These are phyloP conservation scores for Amphiprion percula DNA, from an alignment of 2,113 vertebrate species.

Conservation along the genomic window DNA sequence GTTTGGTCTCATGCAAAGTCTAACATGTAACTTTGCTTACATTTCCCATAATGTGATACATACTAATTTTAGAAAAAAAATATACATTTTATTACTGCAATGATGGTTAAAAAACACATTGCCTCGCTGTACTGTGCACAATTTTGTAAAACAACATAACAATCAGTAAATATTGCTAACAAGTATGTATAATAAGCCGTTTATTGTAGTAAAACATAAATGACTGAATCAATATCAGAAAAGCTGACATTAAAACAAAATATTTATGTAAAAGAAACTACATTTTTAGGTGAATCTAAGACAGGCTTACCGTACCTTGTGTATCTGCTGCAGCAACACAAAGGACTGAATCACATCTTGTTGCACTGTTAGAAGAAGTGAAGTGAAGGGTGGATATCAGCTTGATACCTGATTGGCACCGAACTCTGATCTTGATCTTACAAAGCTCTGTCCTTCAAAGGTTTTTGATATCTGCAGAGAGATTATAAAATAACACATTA, in stretches of 20 bases:
- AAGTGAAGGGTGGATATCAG: constrained; percentile 1
- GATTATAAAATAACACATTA: constrained; percentile 18
- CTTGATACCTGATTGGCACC: neutral
- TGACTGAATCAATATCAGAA: neutral
- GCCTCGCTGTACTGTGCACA: no score
- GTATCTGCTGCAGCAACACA: constrained; percentile 5
- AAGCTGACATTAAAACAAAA: neutral
- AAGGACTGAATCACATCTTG: constrained; percentile 3
- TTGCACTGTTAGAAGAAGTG: neutral
- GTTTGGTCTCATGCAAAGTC: neutral
- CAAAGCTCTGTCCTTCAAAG: constrained; percentile 3
- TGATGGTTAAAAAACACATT: no score
- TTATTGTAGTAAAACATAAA: neutral
- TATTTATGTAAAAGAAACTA: neutral
- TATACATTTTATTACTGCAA: no score
- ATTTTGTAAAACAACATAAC: no score
- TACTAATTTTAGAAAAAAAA: neutral
- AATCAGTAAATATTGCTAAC: no score
- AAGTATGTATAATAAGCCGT: no score
- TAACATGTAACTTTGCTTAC: neutral
- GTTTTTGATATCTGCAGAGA: neutral
- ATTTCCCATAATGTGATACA: neutral
- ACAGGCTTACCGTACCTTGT: constrained; percentile 24
- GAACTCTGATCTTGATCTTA: constrained; percentile 33
- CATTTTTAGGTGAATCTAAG: neutral